phyloP scores from a whole-genome alignment of 2,888 invertebrate species.

The Esperia sulphurella region DNA sequence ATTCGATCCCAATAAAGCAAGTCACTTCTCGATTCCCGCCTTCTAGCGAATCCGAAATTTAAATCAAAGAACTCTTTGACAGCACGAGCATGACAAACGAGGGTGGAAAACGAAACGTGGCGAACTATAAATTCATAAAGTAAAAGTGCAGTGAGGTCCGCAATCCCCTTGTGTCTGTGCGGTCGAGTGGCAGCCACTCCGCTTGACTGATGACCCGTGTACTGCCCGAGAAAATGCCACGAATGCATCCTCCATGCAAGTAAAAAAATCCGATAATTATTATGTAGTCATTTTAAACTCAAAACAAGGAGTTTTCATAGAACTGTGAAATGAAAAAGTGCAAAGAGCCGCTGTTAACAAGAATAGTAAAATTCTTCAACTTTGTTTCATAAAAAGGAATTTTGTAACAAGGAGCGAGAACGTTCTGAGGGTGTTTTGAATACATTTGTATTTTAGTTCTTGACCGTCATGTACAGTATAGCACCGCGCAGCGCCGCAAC shows the following conservation, averaged over 20 bases:
- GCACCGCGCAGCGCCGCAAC: no score
- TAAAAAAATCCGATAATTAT: constrained; percentile 14
- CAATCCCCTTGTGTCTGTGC: constrained; percentile 40
- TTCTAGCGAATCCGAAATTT: constrained; percentile 13
- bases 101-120: constrained; percentile 46
- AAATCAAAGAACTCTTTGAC: constrained; percentile 30
- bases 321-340: not conserved
- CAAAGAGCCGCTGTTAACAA: no score
- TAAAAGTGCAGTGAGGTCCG: constrained; percentile 55
- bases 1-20: not conserved
- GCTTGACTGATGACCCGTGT: constrained; percentile 46
- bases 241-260: constrained; percentile 32
- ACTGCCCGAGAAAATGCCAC: constrained; percentile 36
- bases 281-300: constrained; percentile 14
- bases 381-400: no score
- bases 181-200: constrained; percentile 52
- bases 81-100: constrained; percentile 47
- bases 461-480: no score
- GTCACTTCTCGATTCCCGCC: not conserved
- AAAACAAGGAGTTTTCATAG: not conserved
- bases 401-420: no score
- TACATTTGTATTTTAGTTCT: no score
- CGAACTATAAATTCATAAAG: constrained; percentile 51
- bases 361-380: no score
- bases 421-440: no score